These are phyloP conservation scores for Chanos chanos DNA, from an alignment of 2,797 vertebrate species.

Conservation along the genomic window DNA sequence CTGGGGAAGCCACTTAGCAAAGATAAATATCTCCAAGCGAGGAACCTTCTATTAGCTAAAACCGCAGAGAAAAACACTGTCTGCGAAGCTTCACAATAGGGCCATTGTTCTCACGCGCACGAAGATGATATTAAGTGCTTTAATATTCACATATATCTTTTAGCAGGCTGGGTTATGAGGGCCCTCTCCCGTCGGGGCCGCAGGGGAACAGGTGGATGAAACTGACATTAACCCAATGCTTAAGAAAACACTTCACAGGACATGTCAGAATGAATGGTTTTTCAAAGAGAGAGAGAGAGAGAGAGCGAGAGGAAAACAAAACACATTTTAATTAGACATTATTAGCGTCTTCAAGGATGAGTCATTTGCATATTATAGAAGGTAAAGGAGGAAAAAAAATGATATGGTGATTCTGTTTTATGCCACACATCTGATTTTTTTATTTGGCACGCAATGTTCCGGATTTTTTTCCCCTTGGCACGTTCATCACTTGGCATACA, in stretches of 20 bases:
- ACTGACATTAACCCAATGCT: slow-evolving; percentile 28
- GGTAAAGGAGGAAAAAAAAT: slow-evolving; percentile 31
- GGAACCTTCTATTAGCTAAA: slow-evolving; percentile 43
- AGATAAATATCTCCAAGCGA: slow-evolving; percentile 48
- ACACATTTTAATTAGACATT: slow-evolving; percentile 47
- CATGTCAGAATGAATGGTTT: slow-evolving; percentile 17
- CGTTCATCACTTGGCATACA: slow-evolving; percentile 48
- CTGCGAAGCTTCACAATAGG: slow-evolving; percentile 49
- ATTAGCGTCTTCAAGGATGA: slow-evolving; percentile 36
- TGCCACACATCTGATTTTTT: slow-evolving; percentile 53
- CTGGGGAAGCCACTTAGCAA: slow-evolving; percentile 53
- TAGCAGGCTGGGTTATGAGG: slow-evolving; percentile 48
- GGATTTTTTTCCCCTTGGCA: slow-evolving; percentile 60
- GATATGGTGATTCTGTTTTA: slow-evolving; percentile 50
- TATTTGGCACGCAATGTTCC: slow-evolving; percentile 40
- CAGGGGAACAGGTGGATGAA: slow-evolving; percentile 61
- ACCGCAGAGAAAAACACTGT: slow-evolving; percentile 48
- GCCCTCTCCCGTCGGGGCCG: slow-evolving; percentile 38
- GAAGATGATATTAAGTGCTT: slow-evolving; percentile 53
- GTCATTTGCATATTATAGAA: slow-evolving; percentile 49
- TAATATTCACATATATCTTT: slow-evolving; percentile 63
- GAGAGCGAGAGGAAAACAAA: background rate
- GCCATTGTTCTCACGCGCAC: slow-evolving; percentile 49
- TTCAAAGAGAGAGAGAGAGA: background rate
- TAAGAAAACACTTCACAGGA: slow-evolving; percentile 26